Evolutionary conservation across 2,113 vertebrate genomes (phyloP), one percentile per base, ranked within the genome.

Genomic region (Marmota monax): DNA sequence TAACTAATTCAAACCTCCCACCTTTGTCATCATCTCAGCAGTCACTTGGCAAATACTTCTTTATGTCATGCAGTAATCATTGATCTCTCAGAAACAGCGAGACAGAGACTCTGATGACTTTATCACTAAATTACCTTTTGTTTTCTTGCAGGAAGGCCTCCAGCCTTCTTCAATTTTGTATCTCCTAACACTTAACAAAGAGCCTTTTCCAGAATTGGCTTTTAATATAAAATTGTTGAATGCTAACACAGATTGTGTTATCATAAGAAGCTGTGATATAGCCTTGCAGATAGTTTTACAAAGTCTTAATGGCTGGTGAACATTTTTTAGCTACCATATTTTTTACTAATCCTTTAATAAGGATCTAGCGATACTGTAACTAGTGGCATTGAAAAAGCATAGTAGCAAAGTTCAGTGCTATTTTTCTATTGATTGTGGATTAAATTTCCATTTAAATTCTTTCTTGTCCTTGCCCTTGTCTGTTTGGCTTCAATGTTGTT

Each of bases 1-100:
- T 92, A 73, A 63, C 53, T 94, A 56, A 88, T 92, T 67, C 25
- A 92, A 93, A 77, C 27, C 29, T 53, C 42, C 78, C 58, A 37
- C 65, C 51, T 95, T 93, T 87, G 58, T 10, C 25, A 3, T 72
- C 74, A 63, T 87, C 58, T 97, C n/a, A 20, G 29, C 91, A 72
- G 79, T 92, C 58, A 53, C 69, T 95, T 65, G 14, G 74, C 90
- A 94, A 97, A 96, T 34, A 78, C 34, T 73, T 88, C 25, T 84
- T 5, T 73, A 51, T 12, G 79, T 92, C 73, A 67, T 37, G 32
- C 84, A 84, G 96, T 97, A 97, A 88, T 96, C 85, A 93, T 88
- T 97, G 85, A 92, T 70, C 8, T 94, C 92, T 88, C n/a, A 82
- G 83, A 92, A 84, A 45, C 63, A 80, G 63, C 85, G 58, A 78